Evolutionary conservation across 1,140 invertebrate species (phyloP).

Genomic region (Metaphire vulgaris): DNA sequence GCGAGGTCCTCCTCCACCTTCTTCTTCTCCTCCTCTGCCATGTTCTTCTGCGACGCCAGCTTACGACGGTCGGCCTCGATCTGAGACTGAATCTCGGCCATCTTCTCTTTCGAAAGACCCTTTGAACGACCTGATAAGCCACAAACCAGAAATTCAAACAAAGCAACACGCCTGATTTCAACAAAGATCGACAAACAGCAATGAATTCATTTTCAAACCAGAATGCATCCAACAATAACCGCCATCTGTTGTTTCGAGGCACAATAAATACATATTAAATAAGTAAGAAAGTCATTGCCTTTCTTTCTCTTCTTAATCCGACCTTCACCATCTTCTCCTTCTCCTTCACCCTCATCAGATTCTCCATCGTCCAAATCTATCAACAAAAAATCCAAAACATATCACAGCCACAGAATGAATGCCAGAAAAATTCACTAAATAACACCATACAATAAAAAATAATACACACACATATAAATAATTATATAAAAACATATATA

Average conservation of each 20-base stretch:
- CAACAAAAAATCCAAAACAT: no score
- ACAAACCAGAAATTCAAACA: slow-evolving; percentile 19
- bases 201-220: neutral
- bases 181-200: neutral
- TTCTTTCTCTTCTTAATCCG: slow-evolving; percentile 38
- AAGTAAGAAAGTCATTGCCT: slow-evolving; percentile 27
- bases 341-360: slow-evolving; percentile 38
- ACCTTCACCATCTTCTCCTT: slow-evolving; percentile 42
- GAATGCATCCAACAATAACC: neutral
- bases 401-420: neutral
- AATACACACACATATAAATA: neutral
- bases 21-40: slow-evolving; percentile 65
- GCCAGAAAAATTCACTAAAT: neutral
- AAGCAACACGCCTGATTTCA: slow-evolving; percentile 14
- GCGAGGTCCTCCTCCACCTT: slow-evolving; percentile 55
- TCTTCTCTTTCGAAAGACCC: slow-evolving; percentile 51
- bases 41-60: slow-evolving; percentile 55
- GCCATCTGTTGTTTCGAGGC: slow-evolving; percentile 4
- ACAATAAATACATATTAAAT: no score
- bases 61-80: slow-evolving; percentile 55
- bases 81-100: slow-evolving; percentile 52
- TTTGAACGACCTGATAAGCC: slow-evolving; percentile 4
- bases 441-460: neutral
- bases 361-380: slow-evolving; percentile 22
- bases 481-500: no score